Conservation (phyloP, 2,797 vertebrate species). For the Chaetophractus vellerosus region DNA sequence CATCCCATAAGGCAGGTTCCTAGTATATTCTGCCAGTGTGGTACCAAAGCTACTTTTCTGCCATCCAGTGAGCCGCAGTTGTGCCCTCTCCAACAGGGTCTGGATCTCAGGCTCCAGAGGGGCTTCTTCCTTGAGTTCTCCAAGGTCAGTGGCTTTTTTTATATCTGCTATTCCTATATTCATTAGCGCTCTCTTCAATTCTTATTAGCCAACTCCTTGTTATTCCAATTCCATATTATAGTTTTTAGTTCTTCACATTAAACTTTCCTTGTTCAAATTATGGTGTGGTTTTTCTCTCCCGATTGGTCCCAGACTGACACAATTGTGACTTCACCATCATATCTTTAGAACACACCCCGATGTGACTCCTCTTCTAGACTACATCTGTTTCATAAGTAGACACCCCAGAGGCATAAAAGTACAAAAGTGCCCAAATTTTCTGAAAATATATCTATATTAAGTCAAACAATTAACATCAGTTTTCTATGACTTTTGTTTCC, state of each 20-base stretch:
- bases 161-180: not conserved
- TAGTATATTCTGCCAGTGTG: not conserved
- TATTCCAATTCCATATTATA: not conserved
- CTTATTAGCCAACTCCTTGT: not conserved
- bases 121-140: not conserved
- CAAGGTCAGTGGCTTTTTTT: not conserved
- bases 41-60: not conserved
- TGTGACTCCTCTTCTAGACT: not conserved
- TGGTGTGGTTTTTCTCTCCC: not conserved
- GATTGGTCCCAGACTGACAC: not conserved
- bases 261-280: not conserved
- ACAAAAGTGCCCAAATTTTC: too few species aligned
- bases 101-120: not conserved
- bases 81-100: not conserved
- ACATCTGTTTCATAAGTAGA: not conserved
- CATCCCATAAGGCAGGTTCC: not conserved
- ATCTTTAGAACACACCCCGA: not conserved
- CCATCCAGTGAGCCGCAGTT: not conserved
- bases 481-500: too few species aligned
- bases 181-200: not conserved
- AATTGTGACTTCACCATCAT: not conserved
- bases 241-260: not conserved
- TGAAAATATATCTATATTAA: too few species aligned
- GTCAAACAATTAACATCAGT: too few species aligned
- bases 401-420: too few species aligned